A percentile compares a stretch with the other conserved stretches of the same genome.
phyloP scores from a whole-genome alignment of 2,797 vertebrate species.

The Hafferia zeledoni region DNA sequence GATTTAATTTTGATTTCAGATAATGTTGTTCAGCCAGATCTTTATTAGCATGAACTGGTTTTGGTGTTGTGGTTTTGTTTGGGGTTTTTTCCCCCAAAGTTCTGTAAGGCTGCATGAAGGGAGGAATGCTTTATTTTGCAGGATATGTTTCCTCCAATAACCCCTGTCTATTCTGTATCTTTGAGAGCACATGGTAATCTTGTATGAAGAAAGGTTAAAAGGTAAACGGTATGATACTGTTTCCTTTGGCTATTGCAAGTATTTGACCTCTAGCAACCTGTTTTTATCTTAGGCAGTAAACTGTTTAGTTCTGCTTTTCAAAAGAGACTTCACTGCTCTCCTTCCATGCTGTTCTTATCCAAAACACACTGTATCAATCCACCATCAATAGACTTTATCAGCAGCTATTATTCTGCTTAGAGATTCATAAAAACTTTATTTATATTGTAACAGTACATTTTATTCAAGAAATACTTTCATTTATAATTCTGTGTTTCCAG shows the following conservation, averaged over 20 bases:
- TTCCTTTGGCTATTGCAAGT: conserved; percentile 61
- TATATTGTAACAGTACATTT: neutral
- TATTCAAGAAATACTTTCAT: neutral
- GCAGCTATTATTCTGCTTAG: neutral
- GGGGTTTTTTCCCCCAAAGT: neutral
- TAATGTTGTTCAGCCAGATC: neutral
- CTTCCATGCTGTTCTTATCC: conserved; percentile 59
- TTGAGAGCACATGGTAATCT: conserved; percentile 18
- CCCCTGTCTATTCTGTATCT: conserved; percentile 37
- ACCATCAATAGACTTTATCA: conserved; percentile 34
- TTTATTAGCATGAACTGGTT: conserved; percentile 8
- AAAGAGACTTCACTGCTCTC: conserved; percentile 57
- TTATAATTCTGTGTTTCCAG: neutral
- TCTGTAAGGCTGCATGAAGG: conserved; percentile 1
- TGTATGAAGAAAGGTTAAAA: conserved; percentile 55
- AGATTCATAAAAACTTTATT: neutral
- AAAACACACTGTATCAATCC: conserved; percentile 47
- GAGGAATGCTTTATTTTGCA: conserved; percentile 55
- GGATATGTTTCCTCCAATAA: conserved; percentile 40
- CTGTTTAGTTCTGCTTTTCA: conserved; percentile 57
- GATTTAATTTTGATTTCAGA: neutral
- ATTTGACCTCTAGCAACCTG: conserved; percentile 58
- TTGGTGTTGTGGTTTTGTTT: neutral
- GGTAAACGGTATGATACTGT: conserved; percentile 31
- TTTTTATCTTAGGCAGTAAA: conserved; percentile 66